A percentile compares a stretch with the other conserved stretches of the same genome.
phyloP scores from a whole-genome alignment of 2,113 vertebrate genomes.

The Phylloscopus whistleri region DNA sequence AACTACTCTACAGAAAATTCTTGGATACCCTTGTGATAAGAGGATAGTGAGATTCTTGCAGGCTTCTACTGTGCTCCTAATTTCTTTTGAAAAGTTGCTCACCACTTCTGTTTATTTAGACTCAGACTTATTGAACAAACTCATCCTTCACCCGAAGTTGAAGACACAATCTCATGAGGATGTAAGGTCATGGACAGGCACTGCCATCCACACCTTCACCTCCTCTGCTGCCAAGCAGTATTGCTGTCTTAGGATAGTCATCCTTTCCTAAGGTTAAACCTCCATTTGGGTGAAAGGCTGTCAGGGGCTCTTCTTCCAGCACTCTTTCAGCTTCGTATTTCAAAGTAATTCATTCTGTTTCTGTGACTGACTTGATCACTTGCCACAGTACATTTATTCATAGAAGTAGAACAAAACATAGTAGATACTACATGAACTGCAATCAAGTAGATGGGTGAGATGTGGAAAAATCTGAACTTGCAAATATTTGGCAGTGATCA shows the following conservation, averaged over 20 bases:
- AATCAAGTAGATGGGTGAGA: background rate
- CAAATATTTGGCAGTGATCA: conserved; percentile 58
- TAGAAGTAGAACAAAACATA: background rate
- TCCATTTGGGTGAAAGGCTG: background rate
- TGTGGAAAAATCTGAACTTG: conserved; percentile 34
- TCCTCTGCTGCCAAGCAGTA: conserved; percentile 61
- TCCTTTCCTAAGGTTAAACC: conserved; percentile 30
- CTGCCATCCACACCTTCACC: conserved; percentile 51
- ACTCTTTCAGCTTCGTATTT: background rate
- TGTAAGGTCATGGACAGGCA: background rate
- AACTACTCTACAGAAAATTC: background rate
- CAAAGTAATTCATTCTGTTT: background rate
- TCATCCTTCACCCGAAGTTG: background rate
- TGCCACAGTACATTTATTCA: background rate
- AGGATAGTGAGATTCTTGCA: background rate
- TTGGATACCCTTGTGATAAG: background rate
- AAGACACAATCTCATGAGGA: background rate
- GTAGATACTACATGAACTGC: background rate
- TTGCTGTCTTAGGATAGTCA: background rate
- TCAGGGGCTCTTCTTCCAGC: conserved; percentile 45
- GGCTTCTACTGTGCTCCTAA: background rate
- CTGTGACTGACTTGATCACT: background rate
- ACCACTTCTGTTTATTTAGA: background rate
- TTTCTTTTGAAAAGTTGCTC: background rate
- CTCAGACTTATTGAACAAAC: background rate